Conservation (phyloP, 2,888 invertebrate genomes). For the Idaea dimidiata region DNA sequence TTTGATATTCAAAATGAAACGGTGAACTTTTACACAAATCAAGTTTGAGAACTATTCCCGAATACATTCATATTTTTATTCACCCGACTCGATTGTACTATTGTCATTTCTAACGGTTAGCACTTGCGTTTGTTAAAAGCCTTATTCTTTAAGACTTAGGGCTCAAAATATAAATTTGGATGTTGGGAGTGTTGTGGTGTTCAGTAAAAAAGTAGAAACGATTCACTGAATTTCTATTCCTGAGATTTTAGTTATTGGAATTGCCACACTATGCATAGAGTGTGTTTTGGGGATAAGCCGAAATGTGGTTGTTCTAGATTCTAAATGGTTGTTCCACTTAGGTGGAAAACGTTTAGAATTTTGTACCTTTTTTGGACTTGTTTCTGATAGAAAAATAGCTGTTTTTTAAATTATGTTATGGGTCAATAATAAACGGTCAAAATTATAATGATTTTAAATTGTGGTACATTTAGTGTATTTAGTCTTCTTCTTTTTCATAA, state of each 20-base stretch:
- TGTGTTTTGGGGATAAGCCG: background rate
- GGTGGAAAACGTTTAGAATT: too few relatives aligned
- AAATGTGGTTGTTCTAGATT: too few relatives aligned
- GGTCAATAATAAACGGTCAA: too few relatives aligned
- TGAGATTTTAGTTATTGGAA: background rate
- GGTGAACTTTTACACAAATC: background rate
- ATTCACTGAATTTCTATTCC: background rate
- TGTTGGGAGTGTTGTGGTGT: background rate
- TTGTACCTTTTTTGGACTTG: too few relatives aligned
- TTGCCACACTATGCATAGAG: background rate
- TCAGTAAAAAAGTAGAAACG: background rate
- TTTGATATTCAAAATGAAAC: background rate
- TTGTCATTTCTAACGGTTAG: slow-evolving; percentile 26
- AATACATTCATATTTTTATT: slow-evolving; percentile 37
- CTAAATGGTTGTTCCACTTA: too few relatives aligned
- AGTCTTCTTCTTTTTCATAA: too few relatives aligned
- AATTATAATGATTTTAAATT: too few relatives aligned
- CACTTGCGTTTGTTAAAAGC: background rate
- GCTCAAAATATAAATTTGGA: background rate
- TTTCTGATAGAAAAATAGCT: too few relatives aligned
- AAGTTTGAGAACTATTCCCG: slow-evolving; percentile 13
- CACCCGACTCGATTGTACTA: slow-evolving; percentile 35
- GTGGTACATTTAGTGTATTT: too few relatives aligned
- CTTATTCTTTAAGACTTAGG: background rate
- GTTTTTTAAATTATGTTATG: too few relatives aligned